Base-by-base conservation (phyloP, 2,113 vertebrate genomes). In the Rhabdomys dilectus region DNA sequence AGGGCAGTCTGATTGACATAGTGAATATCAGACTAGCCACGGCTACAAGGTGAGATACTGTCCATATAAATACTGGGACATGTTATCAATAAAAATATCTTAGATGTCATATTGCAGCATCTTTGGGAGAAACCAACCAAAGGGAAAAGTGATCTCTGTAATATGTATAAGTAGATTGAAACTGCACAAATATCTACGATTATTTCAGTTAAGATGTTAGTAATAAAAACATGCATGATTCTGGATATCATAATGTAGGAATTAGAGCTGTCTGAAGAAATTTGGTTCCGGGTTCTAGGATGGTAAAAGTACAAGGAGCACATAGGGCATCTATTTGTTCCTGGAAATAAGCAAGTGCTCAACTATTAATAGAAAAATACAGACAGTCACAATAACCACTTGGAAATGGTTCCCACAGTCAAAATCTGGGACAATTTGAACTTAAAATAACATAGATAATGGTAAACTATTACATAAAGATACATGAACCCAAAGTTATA, bases 381-480 rank as follows among this genome's bases (percentile, higher is more conserved):
- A 89, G 48, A 81, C 2, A 22, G 34, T n/a, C 24, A 89, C 21
- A 78, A 26, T 66, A 81, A 64, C 42, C 64, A 29, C 13, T 80
- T 70, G 56, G 36, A 60, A 72, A 81, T 64, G n/a, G 51, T 24
- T 81, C 16, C 17, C 31, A 31, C n/a, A 36, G 34, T 36, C 42
- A 78, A 62, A 94, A 89, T 26, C 48, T 73, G 39, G 39, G 42
- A 88, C 62, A 93, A 53, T 81, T 88, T 64, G 42, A 73, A 34
- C 34, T 42, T 89, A 72, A 89, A 81, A 66, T 64, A 66, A 48
- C 16, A 16, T 70, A 77, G 34, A 82, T 75, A 7, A 75, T 5
- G 81, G 29, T 81, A 73, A 92, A 75, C 78, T 73, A 81, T 36
- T 73, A n/a, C 88, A 94, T 81, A 62, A 81, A 76, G n/a, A 62